phyloP scores from a whole-genome alignment of 2,888 invertebrate species.

The Acholoe squamosa region DNA sequence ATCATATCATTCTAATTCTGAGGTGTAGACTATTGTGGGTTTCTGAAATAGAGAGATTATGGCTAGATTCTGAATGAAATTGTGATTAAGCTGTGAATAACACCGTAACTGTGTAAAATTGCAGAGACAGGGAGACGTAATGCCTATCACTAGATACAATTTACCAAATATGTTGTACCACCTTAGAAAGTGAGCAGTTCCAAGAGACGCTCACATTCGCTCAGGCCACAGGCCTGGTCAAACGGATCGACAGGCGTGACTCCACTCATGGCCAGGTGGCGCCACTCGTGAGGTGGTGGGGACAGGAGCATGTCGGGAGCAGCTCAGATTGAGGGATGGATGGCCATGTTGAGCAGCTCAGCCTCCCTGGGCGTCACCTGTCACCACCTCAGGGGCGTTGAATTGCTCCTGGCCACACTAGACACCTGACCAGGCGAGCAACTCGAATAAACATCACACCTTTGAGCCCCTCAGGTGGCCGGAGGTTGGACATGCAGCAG shows the following conservation, averaged over 20 bases:
- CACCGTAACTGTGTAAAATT: too few relatives aligned
- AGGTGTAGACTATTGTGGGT: too few relatives aligned
- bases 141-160: too few relatives aligned
- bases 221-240: slow-evolving; percentile 8
- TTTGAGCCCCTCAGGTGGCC: neutral
- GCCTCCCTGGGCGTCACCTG: neutral
- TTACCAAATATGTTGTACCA: too few relatives aligned
- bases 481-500: neutral
- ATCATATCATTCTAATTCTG: too few relatives aligned
- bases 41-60: too few relatives aligned
- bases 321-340: slow-evolving; percentile 5
- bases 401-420: neutral
- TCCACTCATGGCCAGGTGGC: neutral
- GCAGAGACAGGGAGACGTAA: too few relatives aligned
- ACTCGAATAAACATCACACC: slow-evolving; percentile 13
- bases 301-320: neutral
- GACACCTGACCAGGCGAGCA: slow-evolving; percentile 11
- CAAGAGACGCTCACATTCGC: neutral
- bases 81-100: too few relatives aligned
- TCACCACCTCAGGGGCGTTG: neutral
- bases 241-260: neutral
- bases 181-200: neutral
- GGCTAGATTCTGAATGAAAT: too few relatives aligned
- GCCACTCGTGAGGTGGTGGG: neutral
- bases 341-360: neutral